Conservation (phyloP, 2,888 invertebrate species). For the Acleris emargana region DNA sequence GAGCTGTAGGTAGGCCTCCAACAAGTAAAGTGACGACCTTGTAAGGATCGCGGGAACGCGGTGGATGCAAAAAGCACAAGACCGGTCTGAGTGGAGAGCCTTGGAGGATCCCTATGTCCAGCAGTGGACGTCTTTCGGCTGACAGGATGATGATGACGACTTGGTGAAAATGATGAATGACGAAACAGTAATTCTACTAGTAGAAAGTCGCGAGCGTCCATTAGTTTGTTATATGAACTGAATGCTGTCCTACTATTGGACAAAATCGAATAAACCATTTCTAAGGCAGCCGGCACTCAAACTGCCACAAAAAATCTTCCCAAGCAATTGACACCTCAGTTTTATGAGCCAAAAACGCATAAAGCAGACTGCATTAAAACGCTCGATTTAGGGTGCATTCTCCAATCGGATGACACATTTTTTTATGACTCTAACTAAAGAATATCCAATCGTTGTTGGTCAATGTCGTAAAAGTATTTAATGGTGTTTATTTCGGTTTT, state of each 20-base stretch:
- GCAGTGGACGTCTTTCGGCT: too few species aligned
- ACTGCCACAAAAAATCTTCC: conserved; percentile 39
- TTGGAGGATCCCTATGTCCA: too few species aligned
- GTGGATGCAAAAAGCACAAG: too few species aligned
- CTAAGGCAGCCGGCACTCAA: background rate
- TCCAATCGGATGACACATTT: conserved; percentile 69
- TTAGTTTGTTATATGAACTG: background rate
- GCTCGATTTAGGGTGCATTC: conserved; percentile 62
- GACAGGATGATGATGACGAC: too few species aligned
- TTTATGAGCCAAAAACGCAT: conserved; percentile 63
- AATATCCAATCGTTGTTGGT: conserved; percentile 70
- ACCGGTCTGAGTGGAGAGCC: too few species aligned
- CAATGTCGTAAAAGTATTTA: conserved; percentile 71
- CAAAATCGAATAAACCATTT: background rate
- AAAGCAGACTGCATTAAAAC: conserved; percentile 66
- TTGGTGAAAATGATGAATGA: too few species aligned
- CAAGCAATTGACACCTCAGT: conserved; percentile 74
- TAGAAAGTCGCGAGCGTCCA: too few species aligned
- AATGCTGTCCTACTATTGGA: background rate
- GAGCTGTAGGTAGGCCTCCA: too few species aligned
- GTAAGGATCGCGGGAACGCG: too few species aligned
- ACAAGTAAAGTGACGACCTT: too few species aligned
- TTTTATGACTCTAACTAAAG: conserved; percentile 61
- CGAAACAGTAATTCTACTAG: too few species aligned
- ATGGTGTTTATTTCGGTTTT: conserved; percentile 42